phyloP scores from a whole-genome alignment of 2,797 vertebrate species.

The Pseudocheirus occidentalis region DNA sequence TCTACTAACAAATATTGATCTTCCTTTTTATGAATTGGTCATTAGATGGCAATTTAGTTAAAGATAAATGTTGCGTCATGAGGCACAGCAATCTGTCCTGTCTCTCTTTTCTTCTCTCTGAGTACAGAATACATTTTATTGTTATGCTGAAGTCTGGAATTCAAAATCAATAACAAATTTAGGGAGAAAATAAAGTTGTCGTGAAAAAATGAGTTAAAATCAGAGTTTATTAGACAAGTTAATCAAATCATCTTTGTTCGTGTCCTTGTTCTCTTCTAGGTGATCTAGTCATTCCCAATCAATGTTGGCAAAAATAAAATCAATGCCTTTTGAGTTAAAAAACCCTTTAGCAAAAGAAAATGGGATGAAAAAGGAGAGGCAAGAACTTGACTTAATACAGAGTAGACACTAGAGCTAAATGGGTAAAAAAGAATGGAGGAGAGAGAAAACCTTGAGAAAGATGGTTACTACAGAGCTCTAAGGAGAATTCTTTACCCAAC shows the following conservation, averaged over 20 bases:
- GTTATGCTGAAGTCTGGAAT: constrained; percentile 53
- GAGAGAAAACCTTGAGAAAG: not conserved
- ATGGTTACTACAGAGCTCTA: not conserved
- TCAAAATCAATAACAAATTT: constrained; percentile 78
- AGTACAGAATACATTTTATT: constrained; percentile 27
- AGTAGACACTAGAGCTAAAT: not conserved
- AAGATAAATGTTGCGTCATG: not conserved
- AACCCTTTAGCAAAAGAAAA: not conserved
- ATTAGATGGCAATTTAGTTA: not conserved
- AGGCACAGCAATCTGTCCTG: not conserved
- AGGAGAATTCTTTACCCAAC: not conserved
- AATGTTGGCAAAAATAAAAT: constrained; percentile 38
- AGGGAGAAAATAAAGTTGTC: constrained; percentile 64
- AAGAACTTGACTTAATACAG: constrained; percentile 31
- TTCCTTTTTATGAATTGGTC: not conserved
- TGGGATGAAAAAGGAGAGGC: constrained; percentile 23
- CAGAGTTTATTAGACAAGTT: constrained; percentile 74
- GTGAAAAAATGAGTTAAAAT: constrained; percentile 62
- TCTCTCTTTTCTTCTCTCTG: constrained; percentile 8
- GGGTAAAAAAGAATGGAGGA: not conserved
- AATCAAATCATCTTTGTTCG: constrained; percentile 75
- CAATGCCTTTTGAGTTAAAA: constrained; percentile 58
- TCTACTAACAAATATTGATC: constrained; percentile 6
- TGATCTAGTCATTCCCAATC: constrained; percentile 37
- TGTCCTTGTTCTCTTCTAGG: constrained; percentile 53